Evolutionary conservation across 1,140 invertebrate species (phyloP), one percentile per base, ranked within the genome.

Genomic region (Bombus haemorrhoidalis): DNA sequence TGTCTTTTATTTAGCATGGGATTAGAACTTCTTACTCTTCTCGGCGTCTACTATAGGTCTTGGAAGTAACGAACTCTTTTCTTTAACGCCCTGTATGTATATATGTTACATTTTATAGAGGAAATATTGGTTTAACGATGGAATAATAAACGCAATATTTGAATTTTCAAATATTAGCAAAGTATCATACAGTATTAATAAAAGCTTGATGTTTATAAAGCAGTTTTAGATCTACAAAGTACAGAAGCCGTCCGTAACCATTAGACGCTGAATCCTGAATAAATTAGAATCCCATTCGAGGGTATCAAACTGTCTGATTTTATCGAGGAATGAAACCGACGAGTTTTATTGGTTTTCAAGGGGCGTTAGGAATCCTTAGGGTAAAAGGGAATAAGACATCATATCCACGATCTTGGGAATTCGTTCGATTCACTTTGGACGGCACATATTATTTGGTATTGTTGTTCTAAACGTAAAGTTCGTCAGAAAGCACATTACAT

Each of bases 341-440:
- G 66, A 39, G 34, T 83, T 66, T 89, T 81, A 90, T 80, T 83
- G 66, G 15, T 62, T 83, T 83, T 47, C 39, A 34, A 59, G 57
- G 47, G 25, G 34, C 32, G 37, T 68, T 57, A 15, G 41, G 47
- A 6, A 64, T 39, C 71, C 79, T 80, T 69, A 62, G 76, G 76
- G 43, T 81, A 71, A 87, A 83, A 84, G 81, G 66, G 81, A 62
- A 78, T 66, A 84, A 89, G 85, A 76, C 37, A 75, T 85, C 71
- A 76, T 68, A 86, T 79, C 39, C 32, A 39, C 37, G 69, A 81
- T 39, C 75, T 62, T 18, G n/a, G 76, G 32, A 41, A 85, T 77
- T 86, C 15, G 47, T 47, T 71, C 34, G 64, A 74, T 77, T 83
- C 81, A 76, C 66, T 74, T 81, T 43, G 32, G n/a, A 53, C 18